These are phyloP conservation scores for Peucedramus taeniatus DNA, from an alignment of 2,113 vertebrate genomes.

Conservation along the genomic window DNA sequence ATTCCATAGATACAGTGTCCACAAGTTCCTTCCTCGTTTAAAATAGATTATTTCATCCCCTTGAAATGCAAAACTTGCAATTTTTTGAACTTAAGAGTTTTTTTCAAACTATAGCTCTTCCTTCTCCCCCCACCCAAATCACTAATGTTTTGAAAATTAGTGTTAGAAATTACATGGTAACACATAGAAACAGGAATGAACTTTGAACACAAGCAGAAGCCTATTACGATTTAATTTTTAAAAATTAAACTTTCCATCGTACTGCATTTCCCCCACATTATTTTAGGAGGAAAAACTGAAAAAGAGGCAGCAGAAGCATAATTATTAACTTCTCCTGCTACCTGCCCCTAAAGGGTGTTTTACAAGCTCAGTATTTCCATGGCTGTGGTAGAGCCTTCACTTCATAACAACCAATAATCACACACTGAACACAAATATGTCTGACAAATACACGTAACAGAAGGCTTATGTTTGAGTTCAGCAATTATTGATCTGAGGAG, in stretches of 20 bases:
- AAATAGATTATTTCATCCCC: neutral
- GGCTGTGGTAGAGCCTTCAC: neutral
- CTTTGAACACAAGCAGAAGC: neutral
- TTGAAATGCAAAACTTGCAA: neutral
- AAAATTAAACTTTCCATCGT: neutral
- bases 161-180: neutral
- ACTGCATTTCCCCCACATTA: neutral
- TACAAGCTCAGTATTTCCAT: neutral
- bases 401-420: neutral
- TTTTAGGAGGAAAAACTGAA: neutral
- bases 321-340: neutral
- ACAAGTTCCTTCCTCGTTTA: neutral
- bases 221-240: neutral
- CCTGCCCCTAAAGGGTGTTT: neutral
- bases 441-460: neutral
- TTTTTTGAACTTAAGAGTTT: neutral
- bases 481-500: neutral
- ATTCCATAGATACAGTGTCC: neutral
- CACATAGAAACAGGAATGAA: neutral
- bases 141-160: neutral
- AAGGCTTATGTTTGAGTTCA: neutral
- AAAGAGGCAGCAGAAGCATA: neutral
- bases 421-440: neutral
- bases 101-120: neutral
- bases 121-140: rapidly evolving